phyloP scores from a whole-genome alignment of 2,888 invertebrate species.

The Zhuqinia jingwanae region DNA sequence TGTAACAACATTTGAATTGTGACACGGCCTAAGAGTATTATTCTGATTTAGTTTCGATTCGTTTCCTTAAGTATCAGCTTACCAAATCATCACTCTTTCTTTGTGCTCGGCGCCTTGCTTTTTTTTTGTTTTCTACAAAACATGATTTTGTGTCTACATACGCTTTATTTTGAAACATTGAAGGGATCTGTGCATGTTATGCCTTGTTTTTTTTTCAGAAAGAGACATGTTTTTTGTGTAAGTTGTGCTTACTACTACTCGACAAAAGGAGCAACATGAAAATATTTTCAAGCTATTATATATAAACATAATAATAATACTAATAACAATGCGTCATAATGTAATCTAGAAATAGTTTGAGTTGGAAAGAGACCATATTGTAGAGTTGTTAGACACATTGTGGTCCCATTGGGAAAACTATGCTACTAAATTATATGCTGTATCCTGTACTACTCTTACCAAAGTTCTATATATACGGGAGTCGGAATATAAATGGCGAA shows the following conservation, averaged over 20 bases:
- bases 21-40: constrained; percentile 42
- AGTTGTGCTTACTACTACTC: constrained; percentile 43
- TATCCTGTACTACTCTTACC: too few relatives aligned
- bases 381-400: not conserved
- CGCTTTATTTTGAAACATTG: too few relatives aligned
- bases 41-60: constrained; percentile 58
- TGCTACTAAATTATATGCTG: too few relatives aligned
- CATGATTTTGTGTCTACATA: too few relatives aligned
- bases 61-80: constrained; percentile 54
- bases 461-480: too few relatives aligned
- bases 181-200: not conserved
- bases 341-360: not conserved
- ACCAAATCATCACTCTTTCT: constrained; percentile 59
- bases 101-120: not conserved
- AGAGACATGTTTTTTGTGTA: constrained; percentile 41
- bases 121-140: too few relatives aligned
- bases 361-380: not conserved
- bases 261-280: constrained; percentile 1
- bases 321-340: constrained; percentile 12
- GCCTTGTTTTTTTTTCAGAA: constrained; percentile 1
- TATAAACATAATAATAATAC: constrained; percentile 20
- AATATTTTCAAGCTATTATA: constrained; percentile 27
- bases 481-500: too few relatives aligned
- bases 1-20: constrained; percentile 28
- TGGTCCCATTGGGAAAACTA: constrained; percentile 43